Base-by-base conservation (phyloP, 2,888 invertebrate genomes). In the Caenorhabditis sinica region DNA sequence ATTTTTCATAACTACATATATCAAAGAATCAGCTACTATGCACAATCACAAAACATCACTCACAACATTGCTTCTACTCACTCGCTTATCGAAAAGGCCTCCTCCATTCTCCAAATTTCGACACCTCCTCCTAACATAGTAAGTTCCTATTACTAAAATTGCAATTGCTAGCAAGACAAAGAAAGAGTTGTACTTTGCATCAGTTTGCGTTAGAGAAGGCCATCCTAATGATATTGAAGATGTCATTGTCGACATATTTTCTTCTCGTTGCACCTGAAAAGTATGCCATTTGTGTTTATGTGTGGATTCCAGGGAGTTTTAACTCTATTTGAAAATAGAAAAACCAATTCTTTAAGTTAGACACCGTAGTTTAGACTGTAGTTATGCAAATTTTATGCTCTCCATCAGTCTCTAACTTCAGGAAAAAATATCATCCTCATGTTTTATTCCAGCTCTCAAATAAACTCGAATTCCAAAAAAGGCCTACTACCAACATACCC, bases 251-350 rank as follows among this genome's bases (percentile, higher is more conserved):
- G 60, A 36, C 56, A 43, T 40, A 8, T 36, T 36, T 43, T 74
- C 76, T 69, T 87, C 87, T n/a, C 84, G 79, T 77, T 85, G 85
- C 20, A 87, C 73, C 87, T 87, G 68, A 23, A 85, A 85, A 43
- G 11, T 53, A 4, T n/a, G n/a, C n/a, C n/a, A n/a, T n/a, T n/a
- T n/a, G n/a, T n/a, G n/a, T n/a, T n/a, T n/a, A n/a, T n/a, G n/a
- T n/a, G n/a, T n/a, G n/a, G n/a, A n/a, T n/a, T n/a, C n/a, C n/a
- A n/a, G n/a, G n/a, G n/a, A n/a, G n/a, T n/a, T n/a, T n/a, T n/a
- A n/a, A n/a, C n/a, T n/a, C n/a, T n/a, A n/a, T n/a, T n/a, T n/a
- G n/a, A n/a, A n/a, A n/a, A n/a, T n/a, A n/a, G n/a, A n/a, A n/a
- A n/a, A n/a, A n/a, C n/a, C n/a, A n/a, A n/a, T n/a, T n/a, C n/a